Evolutionary conservation across 2,797 vertebrate genomes (phyloP).

Genomic region (Danio albolineatus): DNA sequence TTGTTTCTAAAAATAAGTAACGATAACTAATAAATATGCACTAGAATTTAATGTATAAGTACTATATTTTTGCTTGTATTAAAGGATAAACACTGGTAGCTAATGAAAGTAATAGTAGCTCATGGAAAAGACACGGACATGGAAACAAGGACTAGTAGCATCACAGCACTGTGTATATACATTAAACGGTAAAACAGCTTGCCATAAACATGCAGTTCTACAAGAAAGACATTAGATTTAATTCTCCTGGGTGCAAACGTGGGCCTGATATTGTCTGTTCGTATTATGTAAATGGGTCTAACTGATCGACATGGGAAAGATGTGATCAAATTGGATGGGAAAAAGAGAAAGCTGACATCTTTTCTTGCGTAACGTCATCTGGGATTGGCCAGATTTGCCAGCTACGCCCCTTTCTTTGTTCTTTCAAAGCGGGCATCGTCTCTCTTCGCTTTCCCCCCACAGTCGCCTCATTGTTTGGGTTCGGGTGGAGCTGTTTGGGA

Average conservation of each 20-base stretch:
- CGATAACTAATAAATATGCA: no score
- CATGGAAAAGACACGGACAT: no score
- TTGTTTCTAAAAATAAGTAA: no score
- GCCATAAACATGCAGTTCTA: not conserved
- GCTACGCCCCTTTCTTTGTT: conserved; percentile 9
- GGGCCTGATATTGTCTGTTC: conserved; percentile 11
- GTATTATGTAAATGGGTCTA: conserved; percentile 13
- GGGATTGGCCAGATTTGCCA: not conserved
- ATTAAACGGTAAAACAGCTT: no score
- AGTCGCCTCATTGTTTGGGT: conserved; percentile 29
- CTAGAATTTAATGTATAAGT: no score
- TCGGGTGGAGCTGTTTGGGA: conserved; percentile 9
- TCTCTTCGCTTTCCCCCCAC: conserved; percentile 25
- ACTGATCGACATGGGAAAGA: not conserved
- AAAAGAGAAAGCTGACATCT: not conserved
- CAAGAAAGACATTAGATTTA: not conserved
- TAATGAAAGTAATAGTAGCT: no score
- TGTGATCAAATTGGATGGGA: not conserved
- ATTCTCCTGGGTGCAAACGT: conserved; percentile 5
- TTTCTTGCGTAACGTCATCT: not conserved
- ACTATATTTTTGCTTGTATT: no score
- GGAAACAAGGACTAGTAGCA: no score
- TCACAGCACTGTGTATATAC: no score
- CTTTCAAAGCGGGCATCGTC: not conserved
- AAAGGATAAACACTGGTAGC: no score